Evolutionary conservation across 2,797 vertebrate genomes (phyloP), one percentile per base, ranked within the genome.

Genomic region (Sandelia bainsii): DNA sequence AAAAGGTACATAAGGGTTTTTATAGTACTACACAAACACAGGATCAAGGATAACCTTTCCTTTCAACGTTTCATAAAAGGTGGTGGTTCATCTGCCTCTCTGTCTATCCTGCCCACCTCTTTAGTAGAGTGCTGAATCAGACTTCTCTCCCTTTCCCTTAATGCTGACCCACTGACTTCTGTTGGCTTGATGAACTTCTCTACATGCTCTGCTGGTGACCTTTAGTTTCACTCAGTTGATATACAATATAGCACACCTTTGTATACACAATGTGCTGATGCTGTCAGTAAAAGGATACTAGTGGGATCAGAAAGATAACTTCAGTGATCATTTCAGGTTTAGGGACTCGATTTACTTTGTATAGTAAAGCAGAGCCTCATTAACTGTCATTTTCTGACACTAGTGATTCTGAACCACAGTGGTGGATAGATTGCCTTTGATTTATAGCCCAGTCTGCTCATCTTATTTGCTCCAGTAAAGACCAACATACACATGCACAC

Each of bases 121-220:
- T 73, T 46, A 48, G 67, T 34, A 86, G 58, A 89, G 65, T 87
- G 90, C 89, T 93, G 89, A 93, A 83, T 93, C 88, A 86, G 87
- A 80, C 40, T 62, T 75, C 80, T 86, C 60, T 80, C 61, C 74
- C 50, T 89, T 87, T 75, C 86, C 74, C 86, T 68, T 82, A 80
- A 77, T 65, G 61, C 76, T 90, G 88, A 93, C 88, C 87, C 77
- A 67, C 68, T 90, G 82, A 85, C 91, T 88, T 81, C 62, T 56
- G 57, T 48, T 89, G 70, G 78, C 82, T 83, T 52, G 40, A 27
- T 82, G 74, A 85, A 81, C 87, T 77, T 51, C 72, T 71, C 45
- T 81, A 79, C 82, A 86, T 77, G 78, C 66, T 82, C 76, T 45
- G 50, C 48, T 49, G 13, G 23, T 82, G 86, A 90, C 84, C 85